phyloP scores from a whole-genome alignment of 2,797 vertebrate species.

The Clangula hyemalis region DNA sequence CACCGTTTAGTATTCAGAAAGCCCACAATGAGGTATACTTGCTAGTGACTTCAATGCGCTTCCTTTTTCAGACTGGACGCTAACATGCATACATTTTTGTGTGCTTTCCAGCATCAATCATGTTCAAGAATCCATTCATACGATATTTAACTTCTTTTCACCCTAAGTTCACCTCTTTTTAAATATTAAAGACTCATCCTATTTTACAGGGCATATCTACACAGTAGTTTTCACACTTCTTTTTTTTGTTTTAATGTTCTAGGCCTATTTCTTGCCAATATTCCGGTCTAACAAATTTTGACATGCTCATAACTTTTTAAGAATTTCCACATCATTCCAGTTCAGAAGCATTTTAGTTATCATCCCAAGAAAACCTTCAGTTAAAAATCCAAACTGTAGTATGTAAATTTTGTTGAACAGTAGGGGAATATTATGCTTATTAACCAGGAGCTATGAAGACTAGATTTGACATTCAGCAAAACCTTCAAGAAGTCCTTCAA shows the following conservation, averaged over 20 bases:
- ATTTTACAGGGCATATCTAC: neutral
- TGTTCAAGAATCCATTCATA: neutral
- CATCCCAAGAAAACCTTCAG: neutral
- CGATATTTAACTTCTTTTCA: neutral
- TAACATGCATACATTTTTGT: neutral
- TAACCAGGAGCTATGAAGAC: neutral
- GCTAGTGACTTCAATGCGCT: neutral
- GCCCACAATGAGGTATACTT: neutral
- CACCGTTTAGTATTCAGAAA: neutral
- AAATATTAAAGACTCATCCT: neutral
- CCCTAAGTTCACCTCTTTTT: neutral
- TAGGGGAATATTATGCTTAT: neutral
- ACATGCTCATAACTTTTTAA: neutral
- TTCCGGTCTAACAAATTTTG: neutral
- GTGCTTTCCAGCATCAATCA: neutral
- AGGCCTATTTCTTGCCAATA: neutral
- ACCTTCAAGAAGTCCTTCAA: slow-evolving; percentile 28
- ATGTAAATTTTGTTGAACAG: neutral
- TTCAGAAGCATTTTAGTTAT: neutral
- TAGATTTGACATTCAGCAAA: slow-evolving; percentile 45
- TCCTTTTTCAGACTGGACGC: neutral
- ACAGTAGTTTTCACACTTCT: neutral
- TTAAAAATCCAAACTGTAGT: neutral
- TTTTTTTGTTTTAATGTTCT: no score
- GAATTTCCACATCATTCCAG: neutral